phyloP scores from a whole-genome alignment of 2,797 vertebrate species.

The Okamejei kenojei region DNA sequence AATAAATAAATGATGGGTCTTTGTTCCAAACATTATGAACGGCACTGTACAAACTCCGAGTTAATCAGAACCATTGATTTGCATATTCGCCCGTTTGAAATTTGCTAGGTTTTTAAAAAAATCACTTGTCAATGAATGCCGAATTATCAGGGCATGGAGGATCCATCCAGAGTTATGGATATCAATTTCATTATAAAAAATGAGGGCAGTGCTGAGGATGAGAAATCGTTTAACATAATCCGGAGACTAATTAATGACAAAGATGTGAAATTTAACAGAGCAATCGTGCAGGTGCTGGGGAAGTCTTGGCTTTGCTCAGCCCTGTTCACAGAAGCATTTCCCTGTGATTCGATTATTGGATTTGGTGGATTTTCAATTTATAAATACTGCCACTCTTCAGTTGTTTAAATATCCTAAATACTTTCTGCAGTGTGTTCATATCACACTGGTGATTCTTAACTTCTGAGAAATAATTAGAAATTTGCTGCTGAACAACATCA shows the following conservation, averaged over 20 bases:
- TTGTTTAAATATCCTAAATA: neutral
- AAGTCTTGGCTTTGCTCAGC: neutral
- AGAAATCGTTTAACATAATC: slow-evolving; percentile 12
- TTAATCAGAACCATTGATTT: neutral
- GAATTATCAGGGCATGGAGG: neutral
- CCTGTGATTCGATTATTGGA: neutral
- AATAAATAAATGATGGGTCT: too few species aligned
- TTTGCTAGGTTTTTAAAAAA: neutral
- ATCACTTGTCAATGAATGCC: neutral
- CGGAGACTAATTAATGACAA: slow-evolving; percentile 18
- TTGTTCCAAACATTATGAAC: too few species aligned
- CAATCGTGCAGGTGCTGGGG: neutral
- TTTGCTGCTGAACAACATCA: neutral
- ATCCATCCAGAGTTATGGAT: neutral
- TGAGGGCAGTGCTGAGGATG: neutral
- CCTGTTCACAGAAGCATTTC: neutral
- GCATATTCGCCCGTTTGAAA: neutral
- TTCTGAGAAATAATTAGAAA: neutral
- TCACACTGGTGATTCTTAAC: neutral
- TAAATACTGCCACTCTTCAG: neutral
- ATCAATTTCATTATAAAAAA: slow-evolving; percentile 4
- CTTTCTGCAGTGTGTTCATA: neutral
- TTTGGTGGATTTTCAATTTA: neutral
- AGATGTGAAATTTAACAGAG: neutral
- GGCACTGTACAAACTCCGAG: neutral